phyloP scores from a whole-genome alignment of 2,797 vertebrate species.

The Pseudocheirus occidentalis region DNA sequence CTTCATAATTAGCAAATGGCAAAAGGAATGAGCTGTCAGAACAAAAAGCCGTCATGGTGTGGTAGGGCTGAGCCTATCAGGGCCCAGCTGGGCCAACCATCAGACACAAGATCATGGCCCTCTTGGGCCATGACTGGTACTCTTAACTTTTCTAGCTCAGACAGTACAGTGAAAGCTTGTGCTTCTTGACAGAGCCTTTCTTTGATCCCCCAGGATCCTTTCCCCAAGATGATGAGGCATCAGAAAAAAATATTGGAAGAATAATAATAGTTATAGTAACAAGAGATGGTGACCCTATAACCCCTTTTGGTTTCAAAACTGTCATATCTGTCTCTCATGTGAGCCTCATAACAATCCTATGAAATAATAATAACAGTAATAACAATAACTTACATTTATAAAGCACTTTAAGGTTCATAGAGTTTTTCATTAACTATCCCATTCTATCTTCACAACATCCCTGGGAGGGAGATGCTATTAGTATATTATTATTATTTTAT shows the following conservation, averaged over 20 bases:
- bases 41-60: background rate
- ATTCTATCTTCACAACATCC: background rate
- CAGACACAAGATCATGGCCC: background rate
- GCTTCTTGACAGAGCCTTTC: background rate
- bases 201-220: background rate
- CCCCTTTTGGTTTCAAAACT: background rate
- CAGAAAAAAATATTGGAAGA: background rate
- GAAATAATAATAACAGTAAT: background rate
- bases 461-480: background rate
- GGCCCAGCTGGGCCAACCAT: background rate
- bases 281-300: background rate
- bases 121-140: too few species aligned
- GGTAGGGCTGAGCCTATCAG: background rate
- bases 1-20: background rate
- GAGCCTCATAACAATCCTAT: background rate
- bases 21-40: background rate
- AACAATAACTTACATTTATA: background rate
- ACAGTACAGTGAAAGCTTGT: background rate
- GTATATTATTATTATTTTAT: background rate
- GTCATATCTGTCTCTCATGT: background rate
- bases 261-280: background rate
- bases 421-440: background rate
- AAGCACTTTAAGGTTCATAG: background rate
- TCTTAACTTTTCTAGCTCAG: background rate
- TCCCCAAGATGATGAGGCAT: background rate